These are phyloP conservation scores for Congeria kusceri DNA, from an alignment of 2,888 invertebrate genomes.

Conservation along the genomic window DNA sequence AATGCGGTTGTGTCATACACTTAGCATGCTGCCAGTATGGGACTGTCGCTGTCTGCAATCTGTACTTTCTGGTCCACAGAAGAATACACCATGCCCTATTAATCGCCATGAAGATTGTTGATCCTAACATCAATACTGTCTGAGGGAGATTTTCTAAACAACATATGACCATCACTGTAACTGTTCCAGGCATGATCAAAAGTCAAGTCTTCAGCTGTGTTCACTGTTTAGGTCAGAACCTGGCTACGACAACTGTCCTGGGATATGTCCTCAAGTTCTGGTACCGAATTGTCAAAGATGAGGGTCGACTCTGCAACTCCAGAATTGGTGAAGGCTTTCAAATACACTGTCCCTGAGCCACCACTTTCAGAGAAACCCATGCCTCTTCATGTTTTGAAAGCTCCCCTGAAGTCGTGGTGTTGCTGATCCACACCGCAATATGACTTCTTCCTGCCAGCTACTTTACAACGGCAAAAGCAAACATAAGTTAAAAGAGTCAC, in stretches of 20 bases:
- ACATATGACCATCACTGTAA: constrained; percentile 69
- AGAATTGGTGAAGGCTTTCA: constrained; percentile 43
- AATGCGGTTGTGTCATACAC: constrained; percentile 67
- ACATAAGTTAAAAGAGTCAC: too few relatives aligned
- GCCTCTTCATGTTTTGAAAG: constrained; percentile 71
- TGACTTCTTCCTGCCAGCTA: constrained; percentile 78
- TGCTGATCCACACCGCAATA: constrained; percentile 67
- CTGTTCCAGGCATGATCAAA: constrained; percentile 67
- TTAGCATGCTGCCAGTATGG: constrained; percentile 72
- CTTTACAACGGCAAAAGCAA: too few relatives aligned
- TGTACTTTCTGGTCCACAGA: constrained; percentile 63
- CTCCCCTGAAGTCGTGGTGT: constrained; percentile 63
- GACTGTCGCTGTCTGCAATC: constrained; percentile 65
- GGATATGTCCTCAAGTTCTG: constrained; percentile 58
- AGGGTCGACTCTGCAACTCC: constrained; percentile 51
- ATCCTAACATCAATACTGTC: constrained; percentile 57
- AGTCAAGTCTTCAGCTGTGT: constrained; percentile 40
- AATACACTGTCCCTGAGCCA: constrained; percentile 75
- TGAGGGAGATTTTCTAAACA: constrained; percentile 51
- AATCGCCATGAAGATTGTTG: constrained; percentile 70
- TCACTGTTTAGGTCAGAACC: constrained; percentile 54
- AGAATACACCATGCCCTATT: constrained; percentile 73
- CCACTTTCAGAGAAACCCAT: constrained; percentile 69
- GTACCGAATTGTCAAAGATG: constrained; percentile 63
- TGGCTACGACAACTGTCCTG: constrained; percentile 71